Base-by-base conservation (phyloP, 2,888 invertebrate genomes). In the Halocaridina rubra region DNA sequence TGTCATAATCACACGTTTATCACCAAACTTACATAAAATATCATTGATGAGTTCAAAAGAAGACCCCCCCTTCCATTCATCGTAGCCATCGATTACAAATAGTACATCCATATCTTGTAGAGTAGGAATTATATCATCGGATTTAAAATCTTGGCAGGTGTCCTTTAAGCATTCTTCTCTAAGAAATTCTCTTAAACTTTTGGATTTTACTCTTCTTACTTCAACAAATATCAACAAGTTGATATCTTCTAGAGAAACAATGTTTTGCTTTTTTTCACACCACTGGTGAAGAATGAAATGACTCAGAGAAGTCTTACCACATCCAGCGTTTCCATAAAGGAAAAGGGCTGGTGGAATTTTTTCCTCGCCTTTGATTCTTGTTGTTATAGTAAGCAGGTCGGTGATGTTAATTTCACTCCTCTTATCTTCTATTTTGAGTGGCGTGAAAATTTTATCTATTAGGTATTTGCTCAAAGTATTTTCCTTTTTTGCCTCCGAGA, bases 361-460 rank as follows among this genome's bases (percentile, higher is more conserved):
- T 3, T 13, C 19, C 13, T 33, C n/a, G 2, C 19, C 29, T n/a
- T 2, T 4, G 16, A 29, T 39, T 59, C n/a, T 3, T 19, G 13
- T 61, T 27, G 13, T 59, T 13, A 24, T 27, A 7, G 24, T 71
- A 7, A 82, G 19, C n/a, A 82, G 8, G 5, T 71, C 22, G 53
- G 39, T 24, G 10, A 69, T 71, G 5, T 30, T 33, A 33, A 82
- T 78, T 27, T 77, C 59, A 19, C 5, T 46, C 1, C 27, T n/a
- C 7, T 10, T 27, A 32, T n/a, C 39, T 29, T 71, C 77, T 59
- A 78, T 77, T 67, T 78, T 82, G 10, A 82, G 71, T 24, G 82
- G 82, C n/a, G 82, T 82, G n/a, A 77, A 82, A n/a, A 82, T 82
- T 33, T 67, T 77, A 16, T 82, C 82, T 69, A 82, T 57, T n/a